These are phyloP conservation scores for Rhamnusium bicolor DNA, from an alignment of 2,888 invertebrate species.

Conservation along the genomic window DNA sequence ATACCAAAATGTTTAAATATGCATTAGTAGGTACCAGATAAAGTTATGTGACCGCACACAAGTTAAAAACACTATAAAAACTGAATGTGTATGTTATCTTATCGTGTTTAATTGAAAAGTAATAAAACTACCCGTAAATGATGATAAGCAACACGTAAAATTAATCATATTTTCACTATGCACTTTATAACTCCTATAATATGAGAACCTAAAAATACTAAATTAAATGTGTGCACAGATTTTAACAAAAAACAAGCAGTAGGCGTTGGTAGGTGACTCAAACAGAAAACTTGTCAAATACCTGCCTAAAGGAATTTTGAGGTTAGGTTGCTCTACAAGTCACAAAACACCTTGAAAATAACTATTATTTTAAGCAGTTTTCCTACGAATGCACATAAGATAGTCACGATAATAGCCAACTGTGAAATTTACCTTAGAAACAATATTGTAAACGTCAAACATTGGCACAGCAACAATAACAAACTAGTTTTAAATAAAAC, in stretches of 20 bases:
- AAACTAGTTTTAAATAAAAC: conserved; percentile 33
- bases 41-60: neutral
- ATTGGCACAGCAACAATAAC: conserved; percentile 26
- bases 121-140: conserved; percentile 2
- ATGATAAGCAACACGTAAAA: conserved; percentile 1
- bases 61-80: neutral
- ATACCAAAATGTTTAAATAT: conserved; percentile 26
- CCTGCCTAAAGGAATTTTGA: conserved; percentile 40
- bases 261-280: neutral
- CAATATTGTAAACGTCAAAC: conserved; percentile 17
- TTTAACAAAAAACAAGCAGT: neutral
- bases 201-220: neutral
- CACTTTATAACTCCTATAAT: too few relatives aligned
- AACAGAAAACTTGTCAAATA: conserved; percentile 23
- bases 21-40: conserved; percentile 12
- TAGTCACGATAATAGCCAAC: neutral
- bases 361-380: neutral
- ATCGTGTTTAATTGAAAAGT: conserved; percentile 3
- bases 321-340: conserved; percentile 46
- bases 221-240: neutral
- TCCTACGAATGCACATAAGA: conserved; percentile 15
- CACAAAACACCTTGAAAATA: neutral
- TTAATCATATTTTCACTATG: neutral
- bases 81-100: neutral
- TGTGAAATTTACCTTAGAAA: conserved; percentile 23